phyloP scores from a whole-genome alignment of 2,113 vertebrate species.

The Brachyhypopomus gauderio region DNA sequence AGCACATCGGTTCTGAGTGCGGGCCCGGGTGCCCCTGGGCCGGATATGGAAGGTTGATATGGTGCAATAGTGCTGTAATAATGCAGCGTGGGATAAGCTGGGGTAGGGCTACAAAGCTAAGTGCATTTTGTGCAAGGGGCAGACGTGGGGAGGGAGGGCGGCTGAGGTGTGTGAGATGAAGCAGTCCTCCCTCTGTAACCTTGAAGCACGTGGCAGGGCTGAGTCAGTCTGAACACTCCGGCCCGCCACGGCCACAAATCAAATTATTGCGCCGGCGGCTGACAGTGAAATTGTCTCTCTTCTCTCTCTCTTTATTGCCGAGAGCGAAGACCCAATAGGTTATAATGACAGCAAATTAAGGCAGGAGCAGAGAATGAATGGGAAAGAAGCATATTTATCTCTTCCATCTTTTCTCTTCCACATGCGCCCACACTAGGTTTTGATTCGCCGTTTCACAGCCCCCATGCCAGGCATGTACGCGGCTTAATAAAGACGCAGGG shows the following conservation, averaged over 20 bases:
- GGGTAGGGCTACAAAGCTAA: conserved; percentile 10
- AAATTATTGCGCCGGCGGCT: conserved; percentile 66
- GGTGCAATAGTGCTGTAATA: conserved; percentile 19
- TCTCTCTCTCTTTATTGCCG: conserved; percentile 65
- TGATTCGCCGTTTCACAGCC: conserved; percentile 40
- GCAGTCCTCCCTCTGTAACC: conserved; percentile 68
- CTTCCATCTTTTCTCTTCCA: conserved; percentile 50
- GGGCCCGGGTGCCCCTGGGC: not conserved
- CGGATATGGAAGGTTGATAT: conserved; percentile 19
- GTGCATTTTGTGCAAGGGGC: conserved; percentile 19
- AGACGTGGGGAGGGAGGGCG: conserved; percentile 38
- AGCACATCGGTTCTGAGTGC: not conserved
- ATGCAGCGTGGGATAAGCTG: not conserved
- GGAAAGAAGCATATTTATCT: conserved; percentile 55
- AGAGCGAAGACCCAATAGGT: conserved; percentile 63
- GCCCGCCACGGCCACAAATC: conserved; percentile 68
- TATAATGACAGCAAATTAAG: conserved; percentile 70
- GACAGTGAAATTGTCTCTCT: conserved; percentile 66
- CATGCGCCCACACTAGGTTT: conserved; percentile 46
- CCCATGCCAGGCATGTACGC: conserved; percentile 54
- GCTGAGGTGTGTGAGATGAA: conserved; percentile 49
- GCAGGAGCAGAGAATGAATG: conserved; percentile 52
- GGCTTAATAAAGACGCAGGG: conserved; percentile 46
- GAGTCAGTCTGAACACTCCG: conserved; percentile 58
- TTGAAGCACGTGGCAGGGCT: conserved; percentile 66